Base-by-base conservation (phyloP, 2,113 vertebrate genomes). In the Rattus rattus region DNA sequence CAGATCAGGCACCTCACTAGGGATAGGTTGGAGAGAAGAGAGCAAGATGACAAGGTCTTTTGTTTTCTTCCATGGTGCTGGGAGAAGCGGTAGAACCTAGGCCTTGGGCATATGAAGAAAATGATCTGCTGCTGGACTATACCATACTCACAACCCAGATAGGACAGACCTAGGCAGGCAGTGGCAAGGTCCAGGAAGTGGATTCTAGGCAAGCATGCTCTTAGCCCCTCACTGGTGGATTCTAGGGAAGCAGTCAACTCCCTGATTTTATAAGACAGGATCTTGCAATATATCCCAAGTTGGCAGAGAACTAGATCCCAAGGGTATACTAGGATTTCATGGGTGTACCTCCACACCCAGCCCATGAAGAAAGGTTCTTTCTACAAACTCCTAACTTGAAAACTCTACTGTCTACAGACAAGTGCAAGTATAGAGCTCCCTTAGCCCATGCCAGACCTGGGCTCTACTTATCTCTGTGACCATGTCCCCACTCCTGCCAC, bases 1-100 rank as follows among this genome's bases (percentile, higher is more conserved):
- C 87, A 99, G 99, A 98, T 99, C 99, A 11, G 99, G 99, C 96
- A 99, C 99, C 98, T 99, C 99, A 20, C 99, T 99, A 98, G 20
- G 90, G 76, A n/a, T 1, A 20, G 63, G 12, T 72, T 88, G 17
- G 19, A 36, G 30, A 77, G 56, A 36, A 63, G 43, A 97, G 63
- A 63, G 56, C 3, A 28, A 20, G 43, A 49, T 2, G 3, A 72
- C 85, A 70, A 69, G 11, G 65, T 52, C 47, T 73, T 88, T 88
- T 70, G 20, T 70, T 72, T 54, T 39, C 28, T 59, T 88, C 13
- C 52, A 39, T 54, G 7, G 67, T 70, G 1, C 69, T 73, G 24
- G 36, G 39, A 47, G 26, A 65, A 28, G 13, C 24, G 22, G 69
- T 30, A 54, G 69, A 88, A 56, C 86, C 22, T 49, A 88, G 24